These are phyloP conservation scores for Clarias macrocephalus DNA, from an alignment of 2,113 vertebrate species.

Conservation along the genomic window DNA sequence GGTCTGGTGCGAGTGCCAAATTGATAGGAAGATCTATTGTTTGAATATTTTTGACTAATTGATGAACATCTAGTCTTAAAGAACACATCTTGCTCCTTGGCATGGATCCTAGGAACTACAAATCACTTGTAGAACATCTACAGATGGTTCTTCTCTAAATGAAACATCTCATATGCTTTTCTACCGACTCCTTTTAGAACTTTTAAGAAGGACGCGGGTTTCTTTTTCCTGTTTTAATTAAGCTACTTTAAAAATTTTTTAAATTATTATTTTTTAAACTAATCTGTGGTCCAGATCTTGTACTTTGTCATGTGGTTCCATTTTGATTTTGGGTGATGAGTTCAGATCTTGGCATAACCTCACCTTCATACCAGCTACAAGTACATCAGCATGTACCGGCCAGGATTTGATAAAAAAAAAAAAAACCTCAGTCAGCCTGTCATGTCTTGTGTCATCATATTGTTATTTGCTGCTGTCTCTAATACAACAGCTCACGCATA, in stretches of 20 bases:
- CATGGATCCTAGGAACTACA: conserved; percentile 52
- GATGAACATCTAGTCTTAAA: conserved; percentile 38
- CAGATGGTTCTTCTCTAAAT: conserved; percentile 59
- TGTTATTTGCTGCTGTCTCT: not conserved
- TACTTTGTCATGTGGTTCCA: conserved; percentile 3
- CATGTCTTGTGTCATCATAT: no score
- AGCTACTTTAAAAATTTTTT: conserved; percentile 8
- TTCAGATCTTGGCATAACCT: not conserved
- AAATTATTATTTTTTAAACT: conserved; percentile 45
- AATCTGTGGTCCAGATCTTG: conserved; percentile 47
- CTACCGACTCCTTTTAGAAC: conserved; percentile 32
- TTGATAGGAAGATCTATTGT: conserved; percentile 37
- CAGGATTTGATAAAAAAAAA: not conserved
- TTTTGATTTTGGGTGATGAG: not conserved
- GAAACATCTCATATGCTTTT: conserved; percentile 51
- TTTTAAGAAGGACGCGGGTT: conserved; percentile 50
- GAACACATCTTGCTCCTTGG: conserved; percentile 45
- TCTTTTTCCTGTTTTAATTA: conserved; percentile 17
- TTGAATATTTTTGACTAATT: conserved; percentile 52
- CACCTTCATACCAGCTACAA: not conserved
- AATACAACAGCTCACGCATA: not conserved
- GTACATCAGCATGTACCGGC: not conserved
- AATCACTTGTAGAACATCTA: conserved; percentile 60
- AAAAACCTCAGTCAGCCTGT: no score
- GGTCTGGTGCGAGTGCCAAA: conserved; percentile 4